phyloP scores from a whole-genome alignment of 2,113 vertebrate species.

The Fulica atra region DNA sequence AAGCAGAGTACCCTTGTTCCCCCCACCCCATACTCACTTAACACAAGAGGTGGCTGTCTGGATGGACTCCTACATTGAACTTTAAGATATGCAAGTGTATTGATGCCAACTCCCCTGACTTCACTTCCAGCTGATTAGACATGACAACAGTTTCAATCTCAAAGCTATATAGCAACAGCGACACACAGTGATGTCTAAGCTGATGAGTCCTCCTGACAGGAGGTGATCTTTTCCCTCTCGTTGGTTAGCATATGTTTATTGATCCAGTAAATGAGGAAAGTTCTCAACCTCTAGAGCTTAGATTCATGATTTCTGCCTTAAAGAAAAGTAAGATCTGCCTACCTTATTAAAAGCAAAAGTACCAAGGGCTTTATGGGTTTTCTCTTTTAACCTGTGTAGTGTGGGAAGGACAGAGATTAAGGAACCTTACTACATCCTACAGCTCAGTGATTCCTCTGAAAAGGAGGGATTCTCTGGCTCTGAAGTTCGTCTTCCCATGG shows the following conservation, averaged over 20 bases:
- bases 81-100: neutral
- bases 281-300: neutral
- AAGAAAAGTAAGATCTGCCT: neutral
- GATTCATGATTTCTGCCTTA: neutral
- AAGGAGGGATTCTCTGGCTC: neutral
- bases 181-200: neutral
- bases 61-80: neutral
- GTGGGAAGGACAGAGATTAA: neutral
- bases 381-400: neutral
- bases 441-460: neutral
- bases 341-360: neutral
- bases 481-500: neutral
- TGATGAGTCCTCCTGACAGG: conserved; percentile 4
- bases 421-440: neutral
- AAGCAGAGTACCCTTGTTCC: neutral
- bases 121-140: neutral
- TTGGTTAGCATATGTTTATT: neutral
- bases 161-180: neutral
- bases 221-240: neutral
- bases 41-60: neutral
- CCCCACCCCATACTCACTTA: too few relatives aligned
- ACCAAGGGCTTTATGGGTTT: neutral
- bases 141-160: neutral
- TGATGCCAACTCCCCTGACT: neutral
- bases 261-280: neutral